These are phyloP conservation scores for Erpobdella octoculata DNA, from an alignment of 2,888 invertebrate genomes.

Conservation along the genomic window DNA sequence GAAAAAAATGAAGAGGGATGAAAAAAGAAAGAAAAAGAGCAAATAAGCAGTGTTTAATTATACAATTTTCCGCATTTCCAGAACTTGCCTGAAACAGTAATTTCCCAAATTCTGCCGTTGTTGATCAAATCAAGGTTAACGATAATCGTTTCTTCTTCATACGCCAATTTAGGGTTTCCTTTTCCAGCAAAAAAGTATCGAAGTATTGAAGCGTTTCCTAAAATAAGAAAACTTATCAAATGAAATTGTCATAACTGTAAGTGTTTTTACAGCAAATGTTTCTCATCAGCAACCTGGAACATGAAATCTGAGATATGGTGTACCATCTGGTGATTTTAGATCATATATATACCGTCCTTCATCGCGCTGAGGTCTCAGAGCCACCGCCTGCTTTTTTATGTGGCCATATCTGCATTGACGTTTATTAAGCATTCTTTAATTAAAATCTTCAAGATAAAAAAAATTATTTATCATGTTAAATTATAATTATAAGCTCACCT, in stretches of 20 bases:
- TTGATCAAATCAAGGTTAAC: constrained; percentile 23
- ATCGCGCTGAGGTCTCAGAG: constrained; percentile 3
- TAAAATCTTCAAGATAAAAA: no score
- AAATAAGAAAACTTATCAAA: no score
- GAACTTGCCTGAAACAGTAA: constrained; percentile 34
- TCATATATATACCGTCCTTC: constrained; percentile 39
- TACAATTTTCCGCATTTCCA: no score
- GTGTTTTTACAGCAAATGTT: background rate
- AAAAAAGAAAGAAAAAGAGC: no score
- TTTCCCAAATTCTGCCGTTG: constrained; percentile 34
- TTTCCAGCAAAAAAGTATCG: background rate
- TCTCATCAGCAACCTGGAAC: constrained; percentile 41
- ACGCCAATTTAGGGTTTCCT: background rate
- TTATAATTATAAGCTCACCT: no score
- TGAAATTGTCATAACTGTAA: no score
- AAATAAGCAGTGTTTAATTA: no score
- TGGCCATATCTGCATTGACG: constrained; percentile 3
- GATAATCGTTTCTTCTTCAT: constrained; percentile 31
- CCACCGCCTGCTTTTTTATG: background rate
- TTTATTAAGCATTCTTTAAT: no score
- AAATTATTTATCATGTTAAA: no score
- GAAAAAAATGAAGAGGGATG: no score
- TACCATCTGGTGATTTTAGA: constrained; percentile 38
- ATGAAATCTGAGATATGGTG: constrained; percentile 43
- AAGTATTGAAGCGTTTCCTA: background rate